A percentile compares a stretch with the other conserved stretches of the same genome.
These are phyloP conservation scores for Mandrillus leucophaeus DNA, from an alignment of 2,113 vertebrate species.

Conservation along the genomic window DNA sequence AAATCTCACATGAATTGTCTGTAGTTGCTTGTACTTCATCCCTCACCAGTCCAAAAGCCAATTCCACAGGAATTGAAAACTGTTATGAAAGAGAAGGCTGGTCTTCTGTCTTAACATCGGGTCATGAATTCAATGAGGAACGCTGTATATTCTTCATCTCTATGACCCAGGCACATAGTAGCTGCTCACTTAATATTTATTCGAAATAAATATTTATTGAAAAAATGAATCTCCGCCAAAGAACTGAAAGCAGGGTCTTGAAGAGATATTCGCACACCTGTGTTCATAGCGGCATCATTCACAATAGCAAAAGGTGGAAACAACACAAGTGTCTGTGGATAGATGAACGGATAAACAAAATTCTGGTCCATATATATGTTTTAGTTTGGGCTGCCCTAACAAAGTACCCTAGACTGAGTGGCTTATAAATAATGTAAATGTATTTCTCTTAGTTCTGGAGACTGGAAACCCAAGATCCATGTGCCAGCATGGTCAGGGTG, in stretches of 20 bases:
- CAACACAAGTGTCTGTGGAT: fast-evolving
- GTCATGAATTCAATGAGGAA: not conserved
- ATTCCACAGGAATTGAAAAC: not conserved
- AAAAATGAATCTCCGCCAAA: not conserved
- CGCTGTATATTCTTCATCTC: not conserved
- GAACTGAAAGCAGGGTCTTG: not conserved
- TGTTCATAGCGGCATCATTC: not conserved
- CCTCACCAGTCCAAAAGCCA: not conserved
- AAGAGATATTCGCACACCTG: not conserved
- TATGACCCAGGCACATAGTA: too few relatives aligned
- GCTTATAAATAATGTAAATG: not conserved
- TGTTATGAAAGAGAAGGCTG: not conserved
- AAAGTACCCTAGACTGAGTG: not conserved
- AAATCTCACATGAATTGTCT: not conserved
- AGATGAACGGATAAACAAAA: too few relatives aligned
- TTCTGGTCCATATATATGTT: fast-evolving
- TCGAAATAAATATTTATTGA: not conserved
- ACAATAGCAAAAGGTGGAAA: not conserved
- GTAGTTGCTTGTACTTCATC: not conserved
- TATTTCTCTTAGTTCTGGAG: not conserved
- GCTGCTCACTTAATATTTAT: not conserved
- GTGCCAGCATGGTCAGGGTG: too few relatives aligned
- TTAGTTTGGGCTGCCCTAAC: not conserved
- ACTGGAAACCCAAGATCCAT: not conserved
- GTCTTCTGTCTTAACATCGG: not conserved